Percentiles rank a stretch among this genome's conserved stretches.
phyloP scores from a whole-genome alignment of 2,888 invertebrate species.

The Lasioglossum pauxillum region DNA sequence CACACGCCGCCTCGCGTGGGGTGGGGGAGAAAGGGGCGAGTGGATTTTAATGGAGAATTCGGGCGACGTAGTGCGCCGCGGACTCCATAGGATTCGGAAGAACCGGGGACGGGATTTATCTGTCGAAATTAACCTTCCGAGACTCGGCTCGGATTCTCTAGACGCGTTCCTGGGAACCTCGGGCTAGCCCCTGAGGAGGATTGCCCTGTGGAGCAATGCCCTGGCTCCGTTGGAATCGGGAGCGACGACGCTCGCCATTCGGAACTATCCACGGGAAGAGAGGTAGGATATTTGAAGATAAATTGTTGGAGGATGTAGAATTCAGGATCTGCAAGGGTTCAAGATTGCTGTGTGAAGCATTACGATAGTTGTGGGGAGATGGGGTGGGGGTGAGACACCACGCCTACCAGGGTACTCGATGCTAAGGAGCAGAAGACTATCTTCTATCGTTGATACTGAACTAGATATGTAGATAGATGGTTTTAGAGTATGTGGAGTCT shows the following conservation, averaged over 20 bases:
- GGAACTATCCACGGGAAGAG: not conserved
- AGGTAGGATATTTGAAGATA: conserved; percentile 6
- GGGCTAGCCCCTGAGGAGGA: not conserved
- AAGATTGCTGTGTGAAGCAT: not conserved
- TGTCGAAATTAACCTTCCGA: not conserved
- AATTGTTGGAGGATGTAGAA: not conserved
- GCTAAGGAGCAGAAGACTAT: not conserved
- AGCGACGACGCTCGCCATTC: not conserved
- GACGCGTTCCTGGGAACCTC: not conserved
- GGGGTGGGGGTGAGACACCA: too few species aligned
- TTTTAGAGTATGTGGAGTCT: not conserved
- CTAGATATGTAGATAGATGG: not conserved
- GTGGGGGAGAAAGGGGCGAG: conserved; percentile 28
- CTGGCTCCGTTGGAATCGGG: not conserved
- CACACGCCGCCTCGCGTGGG: conserved; percentile 5
- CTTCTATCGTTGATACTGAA: not conserved
- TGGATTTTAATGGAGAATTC: conserved; percentile 56
- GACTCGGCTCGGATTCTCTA: not conserved
- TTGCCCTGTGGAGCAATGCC: not conserved
- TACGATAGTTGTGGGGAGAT: not conserved
- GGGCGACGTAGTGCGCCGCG: conserved; percentile 8
- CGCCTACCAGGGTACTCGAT: not conserved
- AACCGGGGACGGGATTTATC: not conserved
- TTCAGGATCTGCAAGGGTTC: not conserved
- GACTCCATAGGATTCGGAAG: not conserved